Conservation (phyloP, 2,797 vertebrate genomes). For the Acipenser ruthenus region DNA sequence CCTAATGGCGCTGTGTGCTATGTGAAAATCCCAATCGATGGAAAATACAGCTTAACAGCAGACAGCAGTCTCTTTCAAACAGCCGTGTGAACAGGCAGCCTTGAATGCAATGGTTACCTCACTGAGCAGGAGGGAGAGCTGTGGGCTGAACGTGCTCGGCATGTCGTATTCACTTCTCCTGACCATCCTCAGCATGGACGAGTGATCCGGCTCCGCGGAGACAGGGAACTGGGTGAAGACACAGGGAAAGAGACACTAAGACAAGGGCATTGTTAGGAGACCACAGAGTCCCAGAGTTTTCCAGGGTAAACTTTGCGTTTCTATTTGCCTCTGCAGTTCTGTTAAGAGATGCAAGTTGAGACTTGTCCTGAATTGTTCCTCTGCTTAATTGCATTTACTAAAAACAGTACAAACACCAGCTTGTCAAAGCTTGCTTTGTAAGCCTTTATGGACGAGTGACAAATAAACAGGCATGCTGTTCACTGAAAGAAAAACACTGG, state of each 20-base stretch:
- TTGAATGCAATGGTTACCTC: conserved; percentile 54
- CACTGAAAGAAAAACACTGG: too few species aligned
- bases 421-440: too few species aligned
- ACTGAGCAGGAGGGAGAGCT: conserved; percentile 61
- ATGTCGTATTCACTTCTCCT: conserved; percentile 49
- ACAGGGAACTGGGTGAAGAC: conserved; percentile 66
- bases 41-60: too few species aligned
- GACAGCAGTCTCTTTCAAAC: not conserved
- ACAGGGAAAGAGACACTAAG: not conserved
- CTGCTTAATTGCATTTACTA: too few species aligned
- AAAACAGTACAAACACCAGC: too few species aligned
- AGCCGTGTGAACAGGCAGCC: conserved; percentile 7
- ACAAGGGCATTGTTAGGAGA: not conserved
- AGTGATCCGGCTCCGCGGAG: conserved; percentile 65
- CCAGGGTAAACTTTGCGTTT: not conserved
- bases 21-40: too few species aligned
- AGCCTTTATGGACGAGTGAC: too few species aligned
- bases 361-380: too few species aligned
- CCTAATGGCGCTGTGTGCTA: too few species aligned
- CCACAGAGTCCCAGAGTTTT: not conserved
- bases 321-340: too few species aligned
- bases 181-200: conserved; percentile 69
- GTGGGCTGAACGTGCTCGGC: conserved; percentile 53
- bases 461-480: too few species aligned
- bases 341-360: too few species aligned